phyloP scores from a whole-genome alignment of 2,113 vertebrate species.

The Andinoacara biseriatus region DNA sequence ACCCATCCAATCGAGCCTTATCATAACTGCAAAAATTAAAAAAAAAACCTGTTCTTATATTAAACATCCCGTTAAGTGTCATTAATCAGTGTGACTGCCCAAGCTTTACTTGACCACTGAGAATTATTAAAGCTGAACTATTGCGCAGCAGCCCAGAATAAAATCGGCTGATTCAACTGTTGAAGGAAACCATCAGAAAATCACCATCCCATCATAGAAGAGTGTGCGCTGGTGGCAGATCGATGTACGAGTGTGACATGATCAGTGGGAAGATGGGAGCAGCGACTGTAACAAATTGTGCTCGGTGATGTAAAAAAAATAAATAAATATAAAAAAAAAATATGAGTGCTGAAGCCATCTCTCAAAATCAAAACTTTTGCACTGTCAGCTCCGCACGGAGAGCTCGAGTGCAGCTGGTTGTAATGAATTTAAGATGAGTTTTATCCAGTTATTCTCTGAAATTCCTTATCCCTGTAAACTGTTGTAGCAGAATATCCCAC shows the following conservation, averaged over 20 bases:
- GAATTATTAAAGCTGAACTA: not conserved
- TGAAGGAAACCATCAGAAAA: not conserved
- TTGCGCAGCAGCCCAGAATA: not conserved
- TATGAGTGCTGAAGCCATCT: constrained; percentile 6
- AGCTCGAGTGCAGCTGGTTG: not conserved
- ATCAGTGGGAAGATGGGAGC: constrained; percentile 24
- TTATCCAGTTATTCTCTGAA: not conserved
- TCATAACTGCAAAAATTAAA: not conserved
- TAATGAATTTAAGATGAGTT: constrained; percentile 17
- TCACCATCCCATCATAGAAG: not conserved
- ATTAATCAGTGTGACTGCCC: not conserved
- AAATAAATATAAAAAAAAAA: constrained; percentile 1
- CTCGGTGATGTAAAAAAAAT: not conserved
- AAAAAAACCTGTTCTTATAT: not conserved
- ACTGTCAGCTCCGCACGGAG: constrained; percentile 19
- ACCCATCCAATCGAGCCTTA: not conserved
- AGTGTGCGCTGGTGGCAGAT: not conserved
- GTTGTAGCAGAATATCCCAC: not conserved
- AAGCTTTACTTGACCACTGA: not conserved
- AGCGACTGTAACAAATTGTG: constrained; percentile 19
- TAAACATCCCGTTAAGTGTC: not conserved
- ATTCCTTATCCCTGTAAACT: not conserved
- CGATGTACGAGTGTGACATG: constrained; percentile 8
- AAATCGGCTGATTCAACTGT: not conserved
- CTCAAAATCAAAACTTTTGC: constrained; percentile 24